phyloP scores from a whole-genome alignment of 2,797 vertebrate genomes.

The Todus mexicanus region DNA sequence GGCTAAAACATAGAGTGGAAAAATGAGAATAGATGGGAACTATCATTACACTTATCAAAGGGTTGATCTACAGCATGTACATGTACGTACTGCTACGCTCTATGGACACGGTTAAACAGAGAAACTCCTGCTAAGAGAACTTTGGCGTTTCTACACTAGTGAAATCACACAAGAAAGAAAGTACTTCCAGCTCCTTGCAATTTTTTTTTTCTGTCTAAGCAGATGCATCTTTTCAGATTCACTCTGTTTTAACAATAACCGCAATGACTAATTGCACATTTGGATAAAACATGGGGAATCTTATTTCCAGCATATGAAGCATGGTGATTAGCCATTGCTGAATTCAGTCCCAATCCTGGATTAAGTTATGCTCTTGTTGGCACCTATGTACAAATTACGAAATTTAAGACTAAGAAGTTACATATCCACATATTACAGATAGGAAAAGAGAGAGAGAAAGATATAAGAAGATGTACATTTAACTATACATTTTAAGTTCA shows the following conservation, averaged over 20 bases:
- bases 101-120: neutral
- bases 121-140: neutral
- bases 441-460: neutral
- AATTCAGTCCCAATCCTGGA: neutral
- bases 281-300: conserved; percentile 13
- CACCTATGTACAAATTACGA: neutral
- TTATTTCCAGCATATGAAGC: neutral
- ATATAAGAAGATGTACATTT: neutral
- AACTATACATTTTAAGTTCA: neutral
- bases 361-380: neutral
- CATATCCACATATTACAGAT: neutral
- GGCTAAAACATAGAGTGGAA: neutral
- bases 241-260: conserved; percentile 13
- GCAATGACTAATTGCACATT: conserved; percentile 28
- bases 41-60: neutral
- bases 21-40: neutral
- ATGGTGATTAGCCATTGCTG: neutral
- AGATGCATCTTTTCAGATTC: conserved; percentile 44
- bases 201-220: neutral
- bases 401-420: neutral
- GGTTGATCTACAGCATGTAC: neutral
- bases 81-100: neutral
- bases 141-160: neutral
- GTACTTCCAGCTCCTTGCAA: neutral
- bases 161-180: neutral